These are phyloP conservation scores for Yponomeuta malinellus DNA, from an alignment of 2,888 invertebrate genomes.

Conservation along the genomic window DNA sequence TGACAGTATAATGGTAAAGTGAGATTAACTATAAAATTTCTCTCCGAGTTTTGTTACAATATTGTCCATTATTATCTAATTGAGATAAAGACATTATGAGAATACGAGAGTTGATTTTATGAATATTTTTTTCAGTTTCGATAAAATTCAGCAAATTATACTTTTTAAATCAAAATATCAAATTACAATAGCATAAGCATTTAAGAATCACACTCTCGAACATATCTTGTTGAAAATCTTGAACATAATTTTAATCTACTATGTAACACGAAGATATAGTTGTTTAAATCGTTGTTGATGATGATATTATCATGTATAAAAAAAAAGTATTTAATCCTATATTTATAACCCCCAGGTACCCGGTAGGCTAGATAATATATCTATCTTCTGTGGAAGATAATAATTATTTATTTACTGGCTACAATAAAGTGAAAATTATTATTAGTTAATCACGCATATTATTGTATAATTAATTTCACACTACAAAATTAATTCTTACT, in stretches of 20 bases:
- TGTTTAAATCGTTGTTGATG: conserved; percentile 62
- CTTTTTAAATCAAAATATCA: background rate
- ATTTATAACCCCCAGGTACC: conserved; percentile 44
- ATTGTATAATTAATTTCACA: background rate
- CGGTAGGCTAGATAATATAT: conserved; percentile 41
- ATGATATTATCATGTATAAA: conserved; percentile 42
- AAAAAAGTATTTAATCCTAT: conserved; percentile 60
- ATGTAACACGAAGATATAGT: conserved; percentile 23
- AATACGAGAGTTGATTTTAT: no score
- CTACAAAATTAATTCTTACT: background rate
- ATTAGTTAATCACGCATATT: background rate
- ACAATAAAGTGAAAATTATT: background rate
- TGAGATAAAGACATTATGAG: background rate
- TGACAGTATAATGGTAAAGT: conserved; percentile 10
- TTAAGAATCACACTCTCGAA: background rate
- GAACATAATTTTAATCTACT: background rate
- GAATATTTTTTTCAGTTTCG: no score
- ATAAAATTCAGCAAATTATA: background rate
- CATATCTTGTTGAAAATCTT: background rate
- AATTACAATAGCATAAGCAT: background rate
- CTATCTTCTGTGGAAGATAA: conserved; percentile 13
- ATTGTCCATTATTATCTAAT: background rate
- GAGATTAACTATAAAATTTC: conserved; percentile 8
- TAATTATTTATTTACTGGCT: background rate
- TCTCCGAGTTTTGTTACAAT: background rate